Base-by-base conservation (phyloP, 2,113 vertebrate genomes). In the Tachuris rubrigastra region DNA sequence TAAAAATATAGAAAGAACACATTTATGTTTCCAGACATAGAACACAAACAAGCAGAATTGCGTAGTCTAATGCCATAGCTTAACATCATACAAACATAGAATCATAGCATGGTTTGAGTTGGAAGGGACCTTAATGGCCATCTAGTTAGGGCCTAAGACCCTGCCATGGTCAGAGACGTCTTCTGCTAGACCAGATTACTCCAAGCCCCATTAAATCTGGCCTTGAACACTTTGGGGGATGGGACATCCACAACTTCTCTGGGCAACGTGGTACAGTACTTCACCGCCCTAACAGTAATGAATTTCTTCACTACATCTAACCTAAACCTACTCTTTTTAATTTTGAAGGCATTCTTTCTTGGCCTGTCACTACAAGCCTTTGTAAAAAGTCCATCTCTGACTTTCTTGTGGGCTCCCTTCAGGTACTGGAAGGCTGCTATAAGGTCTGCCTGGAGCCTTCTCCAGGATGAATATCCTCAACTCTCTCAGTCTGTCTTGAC, bases 21-120 rank as follows among this genome's bases (percentile, higher is more conserved):
- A 10, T 47, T 76, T 35, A 37, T 3, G 0, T 49, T 78, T 24
- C 23, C 24, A 84, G 31, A 62, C 14, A 35, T 22, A 35, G 46
- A 55, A 13, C 5, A 68, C 47, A 88, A 31, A 4, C 0, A 3
- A 72, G 5, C 2, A 47, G 37, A 92, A 82, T 62, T 71, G 60
- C 14, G 18, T 35, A 71, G 20, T 65, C 37, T 68, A 15, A 49
- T 41, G 23, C 47, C 14, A 49, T 27, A 7, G 2, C 24, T 35
- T 39, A 72, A 17, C 33, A 42, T 23, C 18, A 76, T 8, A 31
- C 62, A 76, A 47, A 35, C 9, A 31, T 10, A 7, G 9, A 62
- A 35, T 47, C 8, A 27, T 12, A 62, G 25, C 55, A 27, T 0
- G 1, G 0, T 41, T 47, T 76, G 7, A 52, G 7, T 31, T 41